phyloP scores from a whole-genome alignment of 2,797 vertebrate species.

The Chelmon rostratus region DNA sequence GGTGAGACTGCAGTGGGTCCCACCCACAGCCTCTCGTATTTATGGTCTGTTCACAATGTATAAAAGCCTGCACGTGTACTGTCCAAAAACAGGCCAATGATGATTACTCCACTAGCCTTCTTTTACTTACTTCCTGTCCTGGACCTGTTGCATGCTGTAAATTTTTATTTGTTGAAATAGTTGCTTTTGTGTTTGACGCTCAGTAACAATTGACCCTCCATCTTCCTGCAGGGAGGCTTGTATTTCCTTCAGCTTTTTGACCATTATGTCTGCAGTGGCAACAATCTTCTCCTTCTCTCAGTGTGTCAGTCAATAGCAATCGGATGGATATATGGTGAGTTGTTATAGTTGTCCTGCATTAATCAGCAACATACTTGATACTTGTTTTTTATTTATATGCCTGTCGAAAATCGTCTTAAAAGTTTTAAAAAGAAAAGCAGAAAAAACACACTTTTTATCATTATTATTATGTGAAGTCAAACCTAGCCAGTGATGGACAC shows the following conservation, averaged over 20 bases:
- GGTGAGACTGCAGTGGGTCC: slow-evolving; percentile 76
- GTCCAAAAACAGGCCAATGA: background rate
- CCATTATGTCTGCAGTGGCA: slow-evolving; percentile 83
- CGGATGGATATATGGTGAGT: slow-evolving; percentile 84
- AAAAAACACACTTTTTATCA: background rate
- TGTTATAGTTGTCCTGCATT: background rate
- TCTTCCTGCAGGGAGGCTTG: slow-evolving; percentile 77
- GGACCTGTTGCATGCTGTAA: background rate
- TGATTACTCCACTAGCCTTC: background rate
- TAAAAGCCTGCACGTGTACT: background rate
- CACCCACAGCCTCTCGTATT: background rate
- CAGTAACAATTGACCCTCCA: background rate
- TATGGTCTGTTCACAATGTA: background rate
- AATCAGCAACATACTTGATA: background rate
- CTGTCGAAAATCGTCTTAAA: background rate
- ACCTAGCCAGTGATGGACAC: too few relatives aligned
- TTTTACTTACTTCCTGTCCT: background rate
- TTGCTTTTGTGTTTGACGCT: slow-evolving; percentile 21
- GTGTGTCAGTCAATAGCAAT: slow-evolving; percentile 81
- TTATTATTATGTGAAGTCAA: too few relatives aligned
- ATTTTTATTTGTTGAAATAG: too few relatives aligned
- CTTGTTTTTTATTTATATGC: background rate
- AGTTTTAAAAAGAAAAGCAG: background rate
- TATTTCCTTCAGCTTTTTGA: slow-evolving; percentile 85
- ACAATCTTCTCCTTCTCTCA: slow-evolving; percentile 83